These are phyloP conservation scores for Sitta europaea DNA, from an alignment of 2,113 vertebrate genomes.

Conservation along the genomic window DNA sequence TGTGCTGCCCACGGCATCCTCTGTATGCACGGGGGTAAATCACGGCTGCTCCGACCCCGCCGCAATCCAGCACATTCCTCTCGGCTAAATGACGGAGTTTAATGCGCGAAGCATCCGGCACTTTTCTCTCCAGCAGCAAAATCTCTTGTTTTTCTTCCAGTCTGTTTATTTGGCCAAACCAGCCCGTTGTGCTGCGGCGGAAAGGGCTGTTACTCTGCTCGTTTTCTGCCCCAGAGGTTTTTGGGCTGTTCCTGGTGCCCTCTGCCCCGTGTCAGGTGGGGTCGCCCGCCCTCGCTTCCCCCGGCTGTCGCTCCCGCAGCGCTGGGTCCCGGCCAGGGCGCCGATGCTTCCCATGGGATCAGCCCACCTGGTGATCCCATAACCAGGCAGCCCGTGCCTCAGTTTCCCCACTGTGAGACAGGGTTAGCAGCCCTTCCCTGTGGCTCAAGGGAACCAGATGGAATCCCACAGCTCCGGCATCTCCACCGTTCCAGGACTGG, in stretches of 20 bases:
- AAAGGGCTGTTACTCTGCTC: conserved; percentile 14
- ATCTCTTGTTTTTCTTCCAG: conserved; percentile 33
- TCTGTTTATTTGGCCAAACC: conserved; percentile 10
- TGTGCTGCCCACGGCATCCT: neutral
- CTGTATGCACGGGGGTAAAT: neutral
- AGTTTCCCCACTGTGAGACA: neutral
- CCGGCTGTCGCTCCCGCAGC: fast-evolving
- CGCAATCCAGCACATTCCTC: neutral
- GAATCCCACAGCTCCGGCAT: fast-evolving
- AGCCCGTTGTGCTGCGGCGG: neutral
- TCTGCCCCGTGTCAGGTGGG: neutral
- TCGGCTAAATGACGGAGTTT: neutral
- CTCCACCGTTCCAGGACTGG: fast-evolving
- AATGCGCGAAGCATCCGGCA: neutral
- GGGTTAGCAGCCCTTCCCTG: neutral
- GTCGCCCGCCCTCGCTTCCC: neutral
- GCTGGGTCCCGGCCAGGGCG: neutral
- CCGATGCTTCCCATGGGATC: neutral
- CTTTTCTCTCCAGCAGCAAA: neutral
- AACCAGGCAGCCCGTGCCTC: neutral
- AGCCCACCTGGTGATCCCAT: fast-evolving
- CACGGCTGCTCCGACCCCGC: neutral
- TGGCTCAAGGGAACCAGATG: neutral
- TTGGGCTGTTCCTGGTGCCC: neutral
- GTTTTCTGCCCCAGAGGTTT: neutral